Evolutionary conservation across 2,113 vertebrate genomes (phyloP).

Genomic region (Dolichotis patagonum): DNA sequence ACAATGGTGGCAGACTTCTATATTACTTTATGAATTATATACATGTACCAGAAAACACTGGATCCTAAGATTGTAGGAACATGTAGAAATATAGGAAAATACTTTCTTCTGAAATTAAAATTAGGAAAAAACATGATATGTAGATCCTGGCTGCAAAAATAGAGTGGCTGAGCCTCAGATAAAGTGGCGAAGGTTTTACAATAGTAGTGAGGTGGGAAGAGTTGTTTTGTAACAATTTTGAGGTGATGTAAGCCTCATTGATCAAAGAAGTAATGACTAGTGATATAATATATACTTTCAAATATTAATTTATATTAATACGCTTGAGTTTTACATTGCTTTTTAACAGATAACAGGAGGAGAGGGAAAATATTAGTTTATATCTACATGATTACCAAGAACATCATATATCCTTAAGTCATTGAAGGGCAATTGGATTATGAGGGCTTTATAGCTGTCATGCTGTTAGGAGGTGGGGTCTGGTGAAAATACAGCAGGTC

Average conservation of each 20-base stretch:
- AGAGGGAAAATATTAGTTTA: neutral
- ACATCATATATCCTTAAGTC: neutral
- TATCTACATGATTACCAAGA: neutral
- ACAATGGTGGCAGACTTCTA: neutral
- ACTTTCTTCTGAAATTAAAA: slow-evolving; percentile 25
- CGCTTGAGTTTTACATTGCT: neutral
- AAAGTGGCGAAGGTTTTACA: neutral
- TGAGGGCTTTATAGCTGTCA: neutral
- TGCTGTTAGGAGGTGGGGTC: neutral
- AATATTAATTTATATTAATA: neutral
- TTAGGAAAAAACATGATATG: neutral
- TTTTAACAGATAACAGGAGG: neutral
- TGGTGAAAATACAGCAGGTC: neutral
- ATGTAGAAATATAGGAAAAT: neutral
- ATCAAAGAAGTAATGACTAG: neutral
- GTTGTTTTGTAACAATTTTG: neutral
- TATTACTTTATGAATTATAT: neutral
- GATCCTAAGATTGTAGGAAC: neutral
- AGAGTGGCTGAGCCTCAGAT: neutral
- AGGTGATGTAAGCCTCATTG: neutral
- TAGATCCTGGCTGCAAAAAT: neutral
- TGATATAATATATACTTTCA: slow-evolving; percentile 32
- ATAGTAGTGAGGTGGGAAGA: neutral
- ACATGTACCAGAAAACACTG: neutral
- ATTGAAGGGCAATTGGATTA: neutral